Evolutionary conservation across 2,113 vertebrate species (phyloP).

Genomic region (Pelmatolapia mariae): DNA sequence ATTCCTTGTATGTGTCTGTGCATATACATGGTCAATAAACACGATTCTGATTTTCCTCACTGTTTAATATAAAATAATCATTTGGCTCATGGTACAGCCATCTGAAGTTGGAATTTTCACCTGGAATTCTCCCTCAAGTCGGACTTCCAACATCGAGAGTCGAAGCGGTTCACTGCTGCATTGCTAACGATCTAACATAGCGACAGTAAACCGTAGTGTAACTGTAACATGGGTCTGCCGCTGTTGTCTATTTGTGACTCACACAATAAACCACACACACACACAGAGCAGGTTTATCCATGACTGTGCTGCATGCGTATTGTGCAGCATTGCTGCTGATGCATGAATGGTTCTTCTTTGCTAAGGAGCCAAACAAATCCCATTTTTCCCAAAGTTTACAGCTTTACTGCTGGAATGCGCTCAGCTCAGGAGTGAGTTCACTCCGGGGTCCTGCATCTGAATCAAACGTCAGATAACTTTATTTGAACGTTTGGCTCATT

Average conservation of each 20-base stretch:
- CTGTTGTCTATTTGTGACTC: neutral
- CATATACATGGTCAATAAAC: neutral
- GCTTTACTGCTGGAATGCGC: neutral
- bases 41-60: neutral
- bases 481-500: neutral
- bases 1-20: neutral
- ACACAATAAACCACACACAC: neutral
- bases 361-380: neutral
- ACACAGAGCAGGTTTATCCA: neutral
- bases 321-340: neutral
- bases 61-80: rapidly evolving
- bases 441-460: neutral
- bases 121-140: neutral
- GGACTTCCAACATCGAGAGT: neutral
- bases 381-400: neutral
- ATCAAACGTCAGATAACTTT: neutral
- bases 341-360: neutral
- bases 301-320: neutral
- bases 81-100: neutral
- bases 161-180: neutral
- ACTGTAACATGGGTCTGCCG: neutral
- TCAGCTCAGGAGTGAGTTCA: neutral
- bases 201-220: neutral
- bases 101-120: neutral
- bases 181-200: neutral